Conservation (phyloP, 2,888 invertebrate species). For the Sminthurides aquaticus region DNA sequence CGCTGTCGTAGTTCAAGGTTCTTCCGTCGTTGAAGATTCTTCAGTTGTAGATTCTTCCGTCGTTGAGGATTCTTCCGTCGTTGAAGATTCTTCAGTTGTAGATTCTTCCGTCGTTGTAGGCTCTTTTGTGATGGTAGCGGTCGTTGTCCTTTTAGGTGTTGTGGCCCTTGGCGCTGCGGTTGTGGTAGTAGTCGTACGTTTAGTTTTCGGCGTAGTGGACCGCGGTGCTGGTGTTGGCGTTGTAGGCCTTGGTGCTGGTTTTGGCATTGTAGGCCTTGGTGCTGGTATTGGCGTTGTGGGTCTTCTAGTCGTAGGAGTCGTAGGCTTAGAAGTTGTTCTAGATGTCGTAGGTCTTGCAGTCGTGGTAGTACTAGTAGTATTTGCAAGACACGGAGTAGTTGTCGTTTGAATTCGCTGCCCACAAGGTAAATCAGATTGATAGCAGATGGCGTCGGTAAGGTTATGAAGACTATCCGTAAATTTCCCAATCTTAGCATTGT, state of each 20-base stretch:
- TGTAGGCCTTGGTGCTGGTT: neutral
- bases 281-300: neutral
- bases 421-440: too few relatives aligned
- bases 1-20: too few relatives aligned
- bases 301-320: neutral
- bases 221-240: neutral
- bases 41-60: neutral
- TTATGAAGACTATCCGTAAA: constrained; percentile 19
- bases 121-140: neutral
- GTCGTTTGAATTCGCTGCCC: too few relatives aligned
- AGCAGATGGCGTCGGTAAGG: constrained; percentile 6
- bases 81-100: neutral
- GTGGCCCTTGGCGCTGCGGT: neutral
- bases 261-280: neutral
- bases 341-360: neutral
- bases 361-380: too few relatives aligned
- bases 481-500: constrained; percentile 20
- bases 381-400: too few relatives aligned
- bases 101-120: neutral
- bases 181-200: neutral
- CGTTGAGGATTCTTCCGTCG: too few relatives aligned
- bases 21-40: neutral
- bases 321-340: neutral
- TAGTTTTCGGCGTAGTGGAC: neutral
- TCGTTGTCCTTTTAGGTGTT: neutral